Evolutionary conservation across 2,888 invertebrate species (phyloP).

Genomic region (Meteorus colon): DNA sequence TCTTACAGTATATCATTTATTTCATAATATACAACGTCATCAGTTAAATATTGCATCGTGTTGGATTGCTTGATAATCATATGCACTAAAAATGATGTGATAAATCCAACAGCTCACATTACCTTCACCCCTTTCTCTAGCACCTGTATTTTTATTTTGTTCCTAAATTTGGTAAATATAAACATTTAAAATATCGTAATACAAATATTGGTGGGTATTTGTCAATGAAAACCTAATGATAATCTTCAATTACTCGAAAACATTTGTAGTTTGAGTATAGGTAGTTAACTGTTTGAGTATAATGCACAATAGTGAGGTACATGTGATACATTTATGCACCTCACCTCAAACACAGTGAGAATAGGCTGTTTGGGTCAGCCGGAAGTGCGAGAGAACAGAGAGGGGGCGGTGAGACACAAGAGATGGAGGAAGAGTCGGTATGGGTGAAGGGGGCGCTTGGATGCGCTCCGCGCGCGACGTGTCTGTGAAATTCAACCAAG

Average conservation of each 20-base stretch:
- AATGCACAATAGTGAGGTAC: neutral
- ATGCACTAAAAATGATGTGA: too few relatives aligned
- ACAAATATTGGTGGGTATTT: too few relatives aligned
- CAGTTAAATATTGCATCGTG: too few relatives aligned
- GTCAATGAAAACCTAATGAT: too few relatives aligned
- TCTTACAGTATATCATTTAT: too few relatives aligned
- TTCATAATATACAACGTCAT: too few relatives aligned
- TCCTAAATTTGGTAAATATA: too few relatives aligned
- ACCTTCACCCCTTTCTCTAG: too few relatives aligned
- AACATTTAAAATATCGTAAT: too few relatives aligned
- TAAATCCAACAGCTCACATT: too few relatives aligned
- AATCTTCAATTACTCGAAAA: neutral
- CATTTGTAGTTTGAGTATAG: neutral
- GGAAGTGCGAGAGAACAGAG: slow-evolving; percentile 11
- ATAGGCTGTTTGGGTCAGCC: slow-evolving; percentile 17
- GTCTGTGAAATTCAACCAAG: slow-evolving; percentile 71
- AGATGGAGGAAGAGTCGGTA: slow-evolving; percentile 12
- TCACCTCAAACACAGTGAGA: slow-evolving; percentile 1
- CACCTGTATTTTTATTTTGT: too few relatives aligned
- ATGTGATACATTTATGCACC: slow-evolving; percentile 1
- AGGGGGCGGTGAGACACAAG: slow-evolving; percentile 28
- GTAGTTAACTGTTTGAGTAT: neutral
- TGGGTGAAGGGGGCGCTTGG: slow-evolving; percentile 44
- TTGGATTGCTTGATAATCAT: too few relatives aligned
- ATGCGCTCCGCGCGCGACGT: slow-evolving; percentile 53